These are phyloP conservation scores for Oophaga pumilio DNA, from an alignment of 2,113 vertebrate species.

Conservation along the genomic window DNA sequence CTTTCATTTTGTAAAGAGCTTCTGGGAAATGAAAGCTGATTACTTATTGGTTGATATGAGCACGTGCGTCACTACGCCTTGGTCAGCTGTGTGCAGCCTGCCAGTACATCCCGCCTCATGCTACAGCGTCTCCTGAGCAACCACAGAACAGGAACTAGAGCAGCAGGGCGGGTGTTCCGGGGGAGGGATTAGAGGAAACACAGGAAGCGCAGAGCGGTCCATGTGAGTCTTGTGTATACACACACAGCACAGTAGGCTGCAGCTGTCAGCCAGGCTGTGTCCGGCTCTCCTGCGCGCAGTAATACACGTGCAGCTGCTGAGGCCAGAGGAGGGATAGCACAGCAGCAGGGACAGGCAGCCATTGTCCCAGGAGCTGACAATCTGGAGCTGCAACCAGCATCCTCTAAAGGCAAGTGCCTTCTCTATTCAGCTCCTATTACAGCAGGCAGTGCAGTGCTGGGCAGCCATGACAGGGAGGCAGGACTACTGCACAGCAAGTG, in stretches of 20 bases:
- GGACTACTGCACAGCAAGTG: too few species aligned
- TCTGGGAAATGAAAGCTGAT: too few species aligned
- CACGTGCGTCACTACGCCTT: too few species aligned
- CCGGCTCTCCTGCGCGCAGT: neutral
- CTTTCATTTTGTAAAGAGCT: neutral
- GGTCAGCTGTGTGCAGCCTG: too few species aligned
- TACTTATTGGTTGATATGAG: neutral
- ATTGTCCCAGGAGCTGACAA: slow-evolving; percentile 40
- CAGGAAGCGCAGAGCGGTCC: slow-evolving; percentile 9
- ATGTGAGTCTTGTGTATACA: neutral
- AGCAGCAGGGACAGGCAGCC: neutral
- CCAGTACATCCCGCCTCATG: too few species aligned
- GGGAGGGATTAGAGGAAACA: neutral
- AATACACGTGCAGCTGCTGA: neutral
- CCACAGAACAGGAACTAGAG: neutral
- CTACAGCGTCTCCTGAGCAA: too few species aligned
- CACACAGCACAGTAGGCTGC: neutral
- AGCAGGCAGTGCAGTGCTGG: neutral
- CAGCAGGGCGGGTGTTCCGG: neutral
- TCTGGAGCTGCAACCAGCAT: slow-evolving; percentile 37
- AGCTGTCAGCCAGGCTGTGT: neutral
- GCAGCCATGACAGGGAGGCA: too few species aligned
- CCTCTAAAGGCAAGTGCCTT: slow-evolving; percentile 50
- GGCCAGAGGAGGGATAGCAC: neutral
- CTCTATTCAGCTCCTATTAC: neutral